Evolutionary conservation across 64 coral and sea anemone genomes (phyloP).

Genomic region (Astreopora myriophthalma): DNA sequence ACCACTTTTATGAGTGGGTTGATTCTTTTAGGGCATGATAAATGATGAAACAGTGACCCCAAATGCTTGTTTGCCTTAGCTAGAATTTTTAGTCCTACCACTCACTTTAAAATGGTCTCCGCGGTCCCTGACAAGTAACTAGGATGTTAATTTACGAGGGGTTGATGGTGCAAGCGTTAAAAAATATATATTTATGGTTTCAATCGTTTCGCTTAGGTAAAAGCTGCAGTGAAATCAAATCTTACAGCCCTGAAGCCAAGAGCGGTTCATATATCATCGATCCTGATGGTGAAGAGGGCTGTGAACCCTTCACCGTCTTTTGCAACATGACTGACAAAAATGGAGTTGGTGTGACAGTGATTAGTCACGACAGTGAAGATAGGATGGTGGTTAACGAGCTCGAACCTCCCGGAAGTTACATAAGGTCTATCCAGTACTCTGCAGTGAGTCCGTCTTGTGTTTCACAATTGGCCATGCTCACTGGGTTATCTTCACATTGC

Average conservation of each 20-base stretch:
- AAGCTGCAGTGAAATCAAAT: conserved; percentile 58
- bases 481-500: background rate
- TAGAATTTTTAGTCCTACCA: no score
- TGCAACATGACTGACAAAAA: conserved; percentile 75
- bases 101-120: no score
- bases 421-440: background rate
- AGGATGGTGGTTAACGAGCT: conserved; percentile 32
- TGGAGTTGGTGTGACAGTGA: conserved; percentile 54
- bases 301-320: conserved; percentile 6
- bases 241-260: background rate
- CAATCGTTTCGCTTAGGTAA: background rate
- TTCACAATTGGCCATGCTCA: background rate
- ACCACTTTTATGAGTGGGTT: no score
- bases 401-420: conserved; percentile 12
- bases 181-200: no score
- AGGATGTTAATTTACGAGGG: no score
- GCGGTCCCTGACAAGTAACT: no score
- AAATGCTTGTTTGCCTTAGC: no score
- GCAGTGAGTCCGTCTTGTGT: background rate
- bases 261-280: conserved; percentile 38
- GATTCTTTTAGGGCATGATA: no score
- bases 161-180: no score
- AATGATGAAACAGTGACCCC: no score
- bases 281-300: conserved; percentile 16
- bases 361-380: conserved; percentile 71